Conservation (phyloP, 1,140 invertebrate genomes). For the Coelopa frigida region DNA sequence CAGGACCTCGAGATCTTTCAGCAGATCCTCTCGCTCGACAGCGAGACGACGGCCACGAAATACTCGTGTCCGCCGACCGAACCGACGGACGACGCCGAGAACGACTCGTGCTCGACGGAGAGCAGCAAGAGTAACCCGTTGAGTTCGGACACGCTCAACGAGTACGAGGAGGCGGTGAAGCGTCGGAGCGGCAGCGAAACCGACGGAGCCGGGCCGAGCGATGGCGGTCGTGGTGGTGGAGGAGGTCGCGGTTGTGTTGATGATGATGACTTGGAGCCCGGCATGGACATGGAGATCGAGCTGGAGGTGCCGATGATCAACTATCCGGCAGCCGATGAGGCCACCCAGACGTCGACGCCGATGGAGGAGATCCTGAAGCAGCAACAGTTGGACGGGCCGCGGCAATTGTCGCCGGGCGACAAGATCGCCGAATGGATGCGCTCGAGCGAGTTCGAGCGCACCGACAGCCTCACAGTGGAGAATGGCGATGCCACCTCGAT, state of each 20-base stretch:
- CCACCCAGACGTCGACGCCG: constrained; percentile 37
- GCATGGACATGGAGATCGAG: constrained; percentile 34
- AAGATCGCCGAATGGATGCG: constrained; percentile 43
- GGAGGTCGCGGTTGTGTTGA: constrained; percentile 24
- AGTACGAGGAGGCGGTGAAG: constrained; percentile 29
- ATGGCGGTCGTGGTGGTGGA: constrained; percentile 12
- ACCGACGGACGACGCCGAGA: constrained; percentile 16
- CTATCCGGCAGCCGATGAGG: constrained; percentile 28
- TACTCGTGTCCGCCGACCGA: constrained; percentile 34
- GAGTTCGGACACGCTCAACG: constrained; percentile 36
- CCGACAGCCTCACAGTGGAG: constrained; percentile 36
- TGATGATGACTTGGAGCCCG: constrained; percentile 26
- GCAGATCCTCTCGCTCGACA: constrained; percentile 39
- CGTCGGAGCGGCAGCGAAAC: constrained; percentile 11
- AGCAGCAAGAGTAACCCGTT: constrained; percentile 24
- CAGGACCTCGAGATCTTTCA: constrained; percentile 53
- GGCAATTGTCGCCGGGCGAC: constrained; percentile 26
- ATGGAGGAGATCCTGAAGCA: constrained; percentile 36
- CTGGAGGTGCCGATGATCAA: constrained; percentile 32
- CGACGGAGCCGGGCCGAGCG: constrained; percentile 13
- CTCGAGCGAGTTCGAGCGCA: constrained; percentile 38
- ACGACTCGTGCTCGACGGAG: constrained; percentile 30
- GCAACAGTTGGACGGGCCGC: constrained; percentile 24
- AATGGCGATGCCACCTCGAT: constrained; percentile 28
- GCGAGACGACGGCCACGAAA: constrained; percentile 38